These are phyloP conservation scores for Electrophaes corylata DNA, from an alignment of 2,888 invertebrate genomes.

Conservation along the genomic window DNA sequence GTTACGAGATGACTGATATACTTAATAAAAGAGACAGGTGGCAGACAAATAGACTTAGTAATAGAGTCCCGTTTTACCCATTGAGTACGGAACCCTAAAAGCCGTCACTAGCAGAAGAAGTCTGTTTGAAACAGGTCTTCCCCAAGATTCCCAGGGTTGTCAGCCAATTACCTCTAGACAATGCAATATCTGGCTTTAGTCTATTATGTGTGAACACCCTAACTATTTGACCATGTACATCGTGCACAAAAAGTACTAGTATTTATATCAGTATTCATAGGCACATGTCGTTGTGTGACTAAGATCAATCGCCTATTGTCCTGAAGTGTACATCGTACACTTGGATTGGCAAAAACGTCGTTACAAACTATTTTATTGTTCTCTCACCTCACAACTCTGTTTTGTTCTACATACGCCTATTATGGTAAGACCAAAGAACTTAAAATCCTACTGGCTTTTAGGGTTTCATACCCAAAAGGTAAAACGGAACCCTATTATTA, in stretches of 20 bases:
- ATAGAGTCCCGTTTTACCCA: no score
- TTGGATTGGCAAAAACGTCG: constrained; percentile 5
- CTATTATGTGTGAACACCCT: background rate
- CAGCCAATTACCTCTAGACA: no score
- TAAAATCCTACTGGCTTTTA: background rate
- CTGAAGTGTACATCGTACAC: constrained; percentile 4
- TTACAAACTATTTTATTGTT: constrained; percentile 11
- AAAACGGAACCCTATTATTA: no score
- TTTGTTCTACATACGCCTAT: constrained; percentile 3
- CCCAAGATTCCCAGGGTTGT: no score
- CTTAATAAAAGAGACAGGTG: no score
- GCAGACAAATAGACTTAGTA: no score
- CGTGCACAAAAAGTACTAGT: constrained; percentile 1
- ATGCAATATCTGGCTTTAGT: no score
- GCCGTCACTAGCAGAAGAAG: no score
- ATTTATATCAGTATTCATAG: constrained; percentile 4
- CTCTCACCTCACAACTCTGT: constrained; percentile 10
- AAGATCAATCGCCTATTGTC: constrained; percentile 19
- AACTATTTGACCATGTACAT: constrained; percentile 6
- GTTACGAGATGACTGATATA: no score
- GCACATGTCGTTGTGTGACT: constrained; percentile 1
- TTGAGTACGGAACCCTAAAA: no score
- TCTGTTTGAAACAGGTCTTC: no score
- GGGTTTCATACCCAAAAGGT: no score
- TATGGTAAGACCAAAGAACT: background rate